phyloP scores from a whole-genome alignment of 1,140 invertebrate genomes.

The Drosophila ananassae region DNA sequence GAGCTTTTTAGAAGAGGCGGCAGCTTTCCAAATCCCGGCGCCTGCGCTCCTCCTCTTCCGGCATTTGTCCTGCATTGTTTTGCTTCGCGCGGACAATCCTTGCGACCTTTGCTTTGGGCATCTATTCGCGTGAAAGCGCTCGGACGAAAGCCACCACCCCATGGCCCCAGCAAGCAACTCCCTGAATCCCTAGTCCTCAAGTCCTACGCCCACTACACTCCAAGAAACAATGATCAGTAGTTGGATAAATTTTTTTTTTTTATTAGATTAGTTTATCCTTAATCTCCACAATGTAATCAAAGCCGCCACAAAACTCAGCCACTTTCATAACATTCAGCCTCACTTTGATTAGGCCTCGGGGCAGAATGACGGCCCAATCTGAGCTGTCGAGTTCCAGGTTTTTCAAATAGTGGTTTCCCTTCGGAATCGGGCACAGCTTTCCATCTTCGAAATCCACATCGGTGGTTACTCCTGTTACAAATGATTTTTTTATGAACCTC shows the following conservation, averaged over 20 bases:
- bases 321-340: neutral
- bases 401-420: neutral
- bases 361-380: neutral
- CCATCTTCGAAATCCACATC: neutral
- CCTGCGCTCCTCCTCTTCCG: conserved; percentile 59
- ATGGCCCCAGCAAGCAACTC: neutral
- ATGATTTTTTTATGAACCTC: neutral
- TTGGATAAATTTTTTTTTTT: too few relatives aligned
- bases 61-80: conserved; percentile 62
- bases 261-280: neutral
- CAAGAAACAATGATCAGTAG: neutral
- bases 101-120: conserved; percentile 30
- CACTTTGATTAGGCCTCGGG: neutral
- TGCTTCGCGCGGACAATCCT: conserved; percentile 48
- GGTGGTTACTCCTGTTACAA: neutral
- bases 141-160: neutral
- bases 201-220: neutral
- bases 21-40: conserved; percentile 44
- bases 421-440: neutral
- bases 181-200: neutral
- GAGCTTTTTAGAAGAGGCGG: conserved; percentile 40
- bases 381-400: neutral
- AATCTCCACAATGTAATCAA: neutral
- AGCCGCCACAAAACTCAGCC: neutral
- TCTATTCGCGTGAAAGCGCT: conserved; percentile 52